phyloP scores from a whole-genome alignment of 1,140 invertebrate genomes.

The Ridgeia piscesae region DNA sequence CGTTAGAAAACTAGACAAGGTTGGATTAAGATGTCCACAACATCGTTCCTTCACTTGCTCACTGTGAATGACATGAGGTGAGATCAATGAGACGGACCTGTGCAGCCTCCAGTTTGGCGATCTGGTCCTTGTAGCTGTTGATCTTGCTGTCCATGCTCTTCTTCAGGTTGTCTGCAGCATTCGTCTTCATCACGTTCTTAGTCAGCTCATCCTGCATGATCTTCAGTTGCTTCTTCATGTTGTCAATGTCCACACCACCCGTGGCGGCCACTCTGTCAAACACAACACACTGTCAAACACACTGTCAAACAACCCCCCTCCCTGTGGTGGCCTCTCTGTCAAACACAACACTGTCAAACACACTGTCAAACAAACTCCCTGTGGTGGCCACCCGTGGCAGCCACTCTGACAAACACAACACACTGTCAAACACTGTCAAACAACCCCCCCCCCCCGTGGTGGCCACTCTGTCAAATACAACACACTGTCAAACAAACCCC shows the following conservation, averaged over 20 bases:
- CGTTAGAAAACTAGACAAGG: too few species aligned
- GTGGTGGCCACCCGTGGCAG: too few species aligned
- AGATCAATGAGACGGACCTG: constrained; percentile 29
- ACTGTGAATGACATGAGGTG: neutral
- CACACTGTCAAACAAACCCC: too few species aligned
- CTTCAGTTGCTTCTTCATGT: constrained; percentile 44
- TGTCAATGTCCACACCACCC: constrained; percentile 37
- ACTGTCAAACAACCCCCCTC: neutral
- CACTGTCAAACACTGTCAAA: too few species aligned
- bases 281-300: neutral
- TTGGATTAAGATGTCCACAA: neutral
- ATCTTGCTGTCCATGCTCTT: constrained; percentile 38
- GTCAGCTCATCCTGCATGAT: constrained; percentile 50
- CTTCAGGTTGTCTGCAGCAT: constrained; percentile 41
- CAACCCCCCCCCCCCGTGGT: too few species aligned
- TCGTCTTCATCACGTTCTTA: constrained; percentile 40
- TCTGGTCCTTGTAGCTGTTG: constrained; percentile 36
- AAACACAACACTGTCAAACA: too few species aligned
- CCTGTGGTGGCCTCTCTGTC: too few species aligned
- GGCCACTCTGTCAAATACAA: too few species aligned
- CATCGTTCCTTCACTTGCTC: neutral
- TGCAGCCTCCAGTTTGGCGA: constrained; percentile 33
- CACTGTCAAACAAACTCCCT: too few species aligned
- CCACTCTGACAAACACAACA: too few species aligned
- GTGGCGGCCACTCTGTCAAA: constrained; percentile 32